Percentiles rank a stretch among this genome's conserved stretches.
Evolutionary conservation across 2,888 invertebrate species (phyloP).

Genomic region (Cephalotes varians): DNA sequence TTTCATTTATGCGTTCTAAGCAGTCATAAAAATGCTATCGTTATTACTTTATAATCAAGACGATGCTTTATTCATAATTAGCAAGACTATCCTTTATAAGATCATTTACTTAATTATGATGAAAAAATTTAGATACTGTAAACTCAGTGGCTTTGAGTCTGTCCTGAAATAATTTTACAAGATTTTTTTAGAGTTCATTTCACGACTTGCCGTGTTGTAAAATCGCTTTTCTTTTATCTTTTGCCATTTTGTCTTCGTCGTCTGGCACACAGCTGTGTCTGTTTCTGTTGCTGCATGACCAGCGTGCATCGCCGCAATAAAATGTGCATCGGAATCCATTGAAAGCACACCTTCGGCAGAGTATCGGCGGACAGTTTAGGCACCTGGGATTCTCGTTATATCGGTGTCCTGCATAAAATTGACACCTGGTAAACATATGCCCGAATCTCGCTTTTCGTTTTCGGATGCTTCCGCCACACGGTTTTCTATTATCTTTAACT

Average conservation of each 20-base stretch:
- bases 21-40: neutral
- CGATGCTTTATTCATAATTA: neutral
- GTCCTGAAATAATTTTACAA: neutral
- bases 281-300: constrained; percentile 61
- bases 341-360: constrained; percentile 59
- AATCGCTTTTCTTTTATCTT: constrained; percentile 5
- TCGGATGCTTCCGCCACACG: constrained; percentile 8
- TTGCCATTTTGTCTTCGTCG: constrained; percentile 47
- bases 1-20: neutral
- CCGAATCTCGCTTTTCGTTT: constrained; percentile 51
- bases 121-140: neutral
- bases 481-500: constrained; percentile 48
- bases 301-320: constrained; percentile 71
- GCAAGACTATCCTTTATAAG: constrained; percentile 8
- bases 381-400: constrained; percentile 73
- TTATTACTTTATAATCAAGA: neutral
- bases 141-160: neutral
- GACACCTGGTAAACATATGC: constrained; percentile 82
- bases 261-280: constrained; percentile 75
- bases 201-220: neutral
- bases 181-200: neutral
- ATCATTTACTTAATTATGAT: constrained; percentile 8
- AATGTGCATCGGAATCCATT: constrained; percentile 75
- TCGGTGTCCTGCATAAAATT: constrained; percentile 66
- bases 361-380: constrained; percentile 70